These are phyloP conservation scores for Epinephelus awoara DNA, from an alignment of 2,797 vertebrate genomes.

Conservation along the genomic window DNA sequence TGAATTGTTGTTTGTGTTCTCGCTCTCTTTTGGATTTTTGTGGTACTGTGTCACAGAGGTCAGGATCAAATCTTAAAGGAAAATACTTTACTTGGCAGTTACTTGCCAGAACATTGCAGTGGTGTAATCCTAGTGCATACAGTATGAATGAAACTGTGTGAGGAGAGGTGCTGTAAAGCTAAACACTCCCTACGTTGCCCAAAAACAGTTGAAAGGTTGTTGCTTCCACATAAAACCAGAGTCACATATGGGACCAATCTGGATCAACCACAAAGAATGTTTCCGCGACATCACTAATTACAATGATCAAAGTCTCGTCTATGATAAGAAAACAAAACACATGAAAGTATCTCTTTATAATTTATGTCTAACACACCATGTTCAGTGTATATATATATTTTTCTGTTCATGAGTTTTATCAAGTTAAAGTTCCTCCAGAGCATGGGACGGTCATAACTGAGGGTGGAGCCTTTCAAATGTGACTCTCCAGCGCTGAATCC, in stretches of 20 bases:
- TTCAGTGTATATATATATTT: not conserved
- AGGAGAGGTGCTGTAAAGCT: not conserved
- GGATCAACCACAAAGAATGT: slow-evolving; percentile 45
- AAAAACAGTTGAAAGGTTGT: not conserved
- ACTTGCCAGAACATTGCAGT: not conserved
- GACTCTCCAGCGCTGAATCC: slow-evolving; percentile 33
- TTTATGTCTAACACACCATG: not conserved
- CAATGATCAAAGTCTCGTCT: slow-evolving; percentile 38
- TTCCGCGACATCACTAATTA: slow-evolving; percentile 56
- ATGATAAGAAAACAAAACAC: not conserved
- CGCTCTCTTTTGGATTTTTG: slow-evolving; percentile 3
- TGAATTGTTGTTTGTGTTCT: slow-evolving; percentile 72
- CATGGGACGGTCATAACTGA: slow-evolving; percentile 42
- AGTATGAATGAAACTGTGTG: not conserved
- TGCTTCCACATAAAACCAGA: slow-evolving; percentile 31
- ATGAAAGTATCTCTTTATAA: not conserved
- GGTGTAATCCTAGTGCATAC: not conserved
- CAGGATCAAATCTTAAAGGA: slow-evolving; percentile 2
- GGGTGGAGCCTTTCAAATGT: slow-evolving; percentile 62
- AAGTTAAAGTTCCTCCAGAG: slow-evolving; percentile 41
- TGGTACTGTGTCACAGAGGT: slow-evolving; percentile 18
- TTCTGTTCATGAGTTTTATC: slow-evolving; percentile 9
- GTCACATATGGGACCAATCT: slow-evolving; percentile 73
- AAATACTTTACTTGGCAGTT: not conserved
- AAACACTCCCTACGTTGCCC: slow-evolving; percentile 6